Conservation (phyloP, 2,113 vertebrate genomes). For the Pedetes capensis region DNA sequence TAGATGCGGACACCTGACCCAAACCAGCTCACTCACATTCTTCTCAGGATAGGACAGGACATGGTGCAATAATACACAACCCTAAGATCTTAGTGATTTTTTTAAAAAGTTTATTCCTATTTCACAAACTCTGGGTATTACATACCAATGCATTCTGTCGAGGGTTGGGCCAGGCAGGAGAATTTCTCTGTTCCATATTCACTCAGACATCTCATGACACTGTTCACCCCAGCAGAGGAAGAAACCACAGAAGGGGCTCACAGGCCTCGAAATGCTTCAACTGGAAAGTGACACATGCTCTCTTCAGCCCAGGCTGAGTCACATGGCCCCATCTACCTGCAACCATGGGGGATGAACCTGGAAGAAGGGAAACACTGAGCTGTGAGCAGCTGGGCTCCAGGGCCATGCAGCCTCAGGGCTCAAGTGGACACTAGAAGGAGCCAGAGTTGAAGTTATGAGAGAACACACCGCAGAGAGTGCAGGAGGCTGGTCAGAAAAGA, state of each 20-base stretch:
- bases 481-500: not conserved
- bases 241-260: not conserved
- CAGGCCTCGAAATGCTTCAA: not conserved
- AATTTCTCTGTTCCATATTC: not conserved
- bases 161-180: not conserved
- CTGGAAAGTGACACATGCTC: too few species aligned
- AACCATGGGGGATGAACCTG: rapidly evolving
- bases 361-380: not conserved
- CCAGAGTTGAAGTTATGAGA: not conserved
- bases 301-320: not conserved
- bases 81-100: not conserved
- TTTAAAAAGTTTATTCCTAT: not conserved
- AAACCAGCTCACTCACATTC: not conserved
- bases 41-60: not conserved
- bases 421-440: not conserved
- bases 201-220: not conserved
- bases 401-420: not conserved
- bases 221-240: not conserved
- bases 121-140: too few species aligned
- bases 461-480: not conserved
- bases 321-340: not conserved
- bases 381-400: not conserved
- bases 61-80: not conserved
- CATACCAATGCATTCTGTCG: rapidly evolving
- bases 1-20: not conserved